phyloP scores from a whole-genome alignment of 23 tunicate genomes.

The Trididemnum nubilum region DNA sequence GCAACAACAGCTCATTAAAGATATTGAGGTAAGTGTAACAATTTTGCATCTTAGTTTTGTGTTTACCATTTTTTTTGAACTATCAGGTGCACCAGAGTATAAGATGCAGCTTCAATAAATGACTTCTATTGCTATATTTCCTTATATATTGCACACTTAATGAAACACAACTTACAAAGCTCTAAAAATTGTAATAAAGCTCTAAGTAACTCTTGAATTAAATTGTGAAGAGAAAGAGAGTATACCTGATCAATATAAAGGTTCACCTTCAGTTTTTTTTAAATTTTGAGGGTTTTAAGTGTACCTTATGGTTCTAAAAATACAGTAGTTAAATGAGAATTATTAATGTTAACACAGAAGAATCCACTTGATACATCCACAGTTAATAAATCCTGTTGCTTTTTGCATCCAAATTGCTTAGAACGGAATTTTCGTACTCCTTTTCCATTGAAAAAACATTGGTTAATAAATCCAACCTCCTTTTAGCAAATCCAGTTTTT shows the following conservation, averaged over 20 bases:
- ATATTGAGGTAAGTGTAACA: slow-evolving; percentile 52
- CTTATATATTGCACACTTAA: too few species aligned
- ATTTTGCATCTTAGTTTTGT: too few species aligned
- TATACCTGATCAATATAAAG: too few species aligned
- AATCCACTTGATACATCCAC: slow-evolving; percentile 17
- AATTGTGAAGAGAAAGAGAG: too few species aligned
- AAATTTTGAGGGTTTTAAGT: too few species aligned
- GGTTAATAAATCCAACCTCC: slow-evolving; percentile 11
- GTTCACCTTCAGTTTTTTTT: too few species aligned
- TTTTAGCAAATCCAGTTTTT: slow-evolving; percentile 5
- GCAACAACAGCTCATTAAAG: slow-evolving; percentile 47
- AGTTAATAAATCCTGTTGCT: slow-evolving; percentile 18
- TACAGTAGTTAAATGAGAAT: too few species aligned
- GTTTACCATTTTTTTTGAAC: too few species aligned
- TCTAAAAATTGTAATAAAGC: too few species aligned
- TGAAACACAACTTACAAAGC: too few species aligned
- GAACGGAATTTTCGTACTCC: slow-evolving; percentile 17
- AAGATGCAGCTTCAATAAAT: background rate
- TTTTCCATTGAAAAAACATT: slow-evolving; percentile 18
- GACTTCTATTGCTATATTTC: background rate
- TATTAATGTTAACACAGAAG: background rate
- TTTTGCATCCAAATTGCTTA: slow-evolving; percentile 24
- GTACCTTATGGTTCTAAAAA: too few species aligned
- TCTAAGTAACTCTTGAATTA: too few species aligned
- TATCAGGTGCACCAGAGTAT: slow-evolving; percentile 1